phyloP scores from a whole-genome alignment of 1,140 invertebrate species.

The Lucilia cuprina region DNA sequence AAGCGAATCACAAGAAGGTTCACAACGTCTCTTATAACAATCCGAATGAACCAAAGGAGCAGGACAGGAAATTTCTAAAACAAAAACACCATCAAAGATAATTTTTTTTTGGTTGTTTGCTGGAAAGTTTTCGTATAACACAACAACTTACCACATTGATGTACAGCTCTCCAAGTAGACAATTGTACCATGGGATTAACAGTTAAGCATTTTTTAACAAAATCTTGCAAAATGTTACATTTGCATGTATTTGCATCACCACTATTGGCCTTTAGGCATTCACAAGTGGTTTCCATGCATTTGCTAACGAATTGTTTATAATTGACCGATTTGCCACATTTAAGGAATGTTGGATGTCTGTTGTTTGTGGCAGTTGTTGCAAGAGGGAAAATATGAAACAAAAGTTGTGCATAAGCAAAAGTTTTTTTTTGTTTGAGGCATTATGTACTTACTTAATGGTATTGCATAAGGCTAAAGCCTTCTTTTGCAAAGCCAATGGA shows the following conservation, averaged over 20 bases:
- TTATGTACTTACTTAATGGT: slow-evolving; percentile 62
- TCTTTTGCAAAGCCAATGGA: slow-evolving; percentile 66
- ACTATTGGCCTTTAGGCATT: slow-evolving; percentile 67
- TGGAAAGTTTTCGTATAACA: no score
- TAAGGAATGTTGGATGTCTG: slow-evolving; percentile 67
- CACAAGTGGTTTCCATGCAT: slow-evolving; percentile 77
- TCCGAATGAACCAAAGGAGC: slow-evolving; percentile 79
- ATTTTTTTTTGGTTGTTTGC: background rate
- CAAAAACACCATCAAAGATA: slow-evolving; percentile 36
- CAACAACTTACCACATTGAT: slow-evolving; percentile 58
- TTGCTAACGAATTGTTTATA: slow-evolving; percentile 73
- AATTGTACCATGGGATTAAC: slow-evolving; percentile 70
- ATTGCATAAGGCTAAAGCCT: slow-evolving; percentile 71
- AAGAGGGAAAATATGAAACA: background rate
- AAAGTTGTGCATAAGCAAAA: background rate
- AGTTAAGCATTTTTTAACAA: slow-evolving; percentile 76
- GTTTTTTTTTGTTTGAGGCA: background rate
- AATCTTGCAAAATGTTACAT: slow-evolving; percentile 72
- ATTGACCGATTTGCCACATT: slow-evolving; percentile 69
- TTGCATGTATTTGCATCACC: slow-evolving; percentile 68
- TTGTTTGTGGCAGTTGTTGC: no score
- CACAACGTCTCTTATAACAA: slow-evolving; percentile 77
- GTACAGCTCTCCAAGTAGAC: slow-evolving; percentile 72
- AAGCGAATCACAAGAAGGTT: slow-evolving; percentile 74
- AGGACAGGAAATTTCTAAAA: slow-evolving; percentile 71